Evolutionary conservation across 2,888 invertebrate species (phyloP), one percentile per base, ranked within the genome.

Genomic region (Hyposoter didymator): DNA sequence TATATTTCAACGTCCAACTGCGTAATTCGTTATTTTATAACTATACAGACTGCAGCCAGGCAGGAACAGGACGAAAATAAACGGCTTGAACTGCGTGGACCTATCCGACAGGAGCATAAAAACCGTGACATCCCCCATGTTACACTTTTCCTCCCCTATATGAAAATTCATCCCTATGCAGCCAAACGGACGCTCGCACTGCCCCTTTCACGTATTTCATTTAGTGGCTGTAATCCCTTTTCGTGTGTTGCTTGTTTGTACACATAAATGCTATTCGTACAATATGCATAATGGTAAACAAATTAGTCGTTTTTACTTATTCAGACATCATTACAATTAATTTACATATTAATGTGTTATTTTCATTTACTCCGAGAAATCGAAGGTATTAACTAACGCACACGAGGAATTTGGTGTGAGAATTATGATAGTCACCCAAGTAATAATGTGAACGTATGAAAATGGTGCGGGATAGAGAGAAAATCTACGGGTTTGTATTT

Each of bases 351-450:
- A 72, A 76, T 69, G 64, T 66, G 72, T 79, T 79, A 35, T 62
- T 75, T 49, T 85, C 72, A 78, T 62, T 62, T 45, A 45, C 22
- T 62, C 75, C 45, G 74, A 72, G 70, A 79, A 76, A 85, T 85
- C 79, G 82, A 64, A 55, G 43, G 76, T 45, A 85, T 82, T 82
- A 82, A 85, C 39, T 28, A 39, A 10, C 35, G 82, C 82, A 82
- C 82, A 66, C 70, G 66, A 66, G 72, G 66, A 79, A 72, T 75
- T 28, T 1, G 28, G 75, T 70, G 64, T 74, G 73, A 82, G 74
- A 78, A 82, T 84, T 78, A 84, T n/a, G n/a, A n/a, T 82, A 64
- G 49, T 6, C 14, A 47, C 43, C 8, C 47, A 43, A 82, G 69
- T 78, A 69, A 67, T 81, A 32, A 67, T 78, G 19, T 49, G 39